Evolutionary conservation across 2,888 invertebrate genomes (phyloP).

Genomic region (Drosophila paramelanica): DNA sequence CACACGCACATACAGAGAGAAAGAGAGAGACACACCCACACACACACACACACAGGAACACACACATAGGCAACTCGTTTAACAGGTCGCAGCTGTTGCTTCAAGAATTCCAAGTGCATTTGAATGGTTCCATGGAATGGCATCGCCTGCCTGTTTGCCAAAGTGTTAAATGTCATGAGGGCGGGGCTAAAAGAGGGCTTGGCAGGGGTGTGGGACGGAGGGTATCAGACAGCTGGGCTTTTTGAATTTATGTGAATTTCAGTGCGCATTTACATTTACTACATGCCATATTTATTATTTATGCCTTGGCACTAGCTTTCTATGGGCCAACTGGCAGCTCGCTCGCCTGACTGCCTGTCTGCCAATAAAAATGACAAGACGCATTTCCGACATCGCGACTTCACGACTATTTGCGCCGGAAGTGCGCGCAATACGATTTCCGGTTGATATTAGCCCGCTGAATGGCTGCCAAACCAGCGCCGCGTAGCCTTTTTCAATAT

Average conservation of each 20-base stretch:
- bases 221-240: slow-evolving; percentile 61
- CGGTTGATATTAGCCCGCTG: slow-evolving; percentile 54
- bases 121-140: slow-evolving; percentile 66
- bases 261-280: slow-evolving; percentile 75
- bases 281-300: slow-evolving; percentile 76
- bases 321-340: slow-evolving; percentile 5
- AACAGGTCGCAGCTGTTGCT: slow-evolving; percentile 77
- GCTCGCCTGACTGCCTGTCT: slow-evolving; percentile 14
- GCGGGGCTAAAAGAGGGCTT: slow-evolving; percentile 3
- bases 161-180: slow-evolving; percentile 78
- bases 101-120: slow-evolving; percentile 79
- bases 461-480: slow-evolving; percentile 15
- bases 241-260: slow-evolving; percentile 72
- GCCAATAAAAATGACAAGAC: slow-evolving; percentile 64
- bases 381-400: slow-evolving; percentile 51
- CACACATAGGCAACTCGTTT: slow-evolving; percentile 43
- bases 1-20: slow-evolving; percentile 1
- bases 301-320: slow-evolving; percentile 42
- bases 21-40: neutral
- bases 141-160: slow-evolving; percentile 64
- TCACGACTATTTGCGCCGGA: slow-evolving; percentile 28
- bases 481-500: slow-evolving; percentile 36
- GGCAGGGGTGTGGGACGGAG: neutral
- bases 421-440: slow-evolving; percentile 47
- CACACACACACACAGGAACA: slow-evolving; percentile 1